These are phyloP conservation scores for Alcis repandata DNA, from an alignment of 2,888 invertebrate genomes.

Conservation along the genomic window DNA sequence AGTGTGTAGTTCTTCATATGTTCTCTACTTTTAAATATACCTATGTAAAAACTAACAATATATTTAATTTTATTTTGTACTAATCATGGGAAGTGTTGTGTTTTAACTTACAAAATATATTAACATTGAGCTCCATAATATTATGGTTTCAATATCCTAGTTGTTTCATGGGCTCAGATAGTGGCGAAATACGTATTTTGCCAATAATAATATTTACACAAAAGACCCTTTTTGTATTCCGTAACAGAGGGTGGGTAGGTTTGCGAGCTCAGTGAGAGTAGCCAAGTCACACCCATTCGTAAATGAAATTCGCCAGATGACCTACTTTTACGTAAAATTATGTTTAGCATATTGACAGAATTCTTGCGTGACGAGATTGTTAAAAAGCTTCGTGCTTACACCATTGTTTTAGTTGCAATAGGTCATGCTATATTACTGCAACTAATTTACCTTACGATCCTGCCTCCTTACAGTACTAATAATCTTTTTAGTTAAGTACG, in stretches of 20 bases:
- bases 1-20: slow-evolving; percentile 87
- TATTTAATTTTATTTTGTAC: slow-evolving; percentile 87
- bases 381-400: slow-evolving; percentile 12
- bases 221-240: slow-evolving; percentile 17
- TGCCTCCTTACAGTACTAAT: background rate
- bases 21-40: slow-evolving; percentile 86
- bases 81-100: slow-evolving; percentile 87
- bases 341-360: slow-evolving; percentile 30
- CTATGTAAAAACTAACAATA: slow-evolving; percentile 87
- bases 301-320: slow-evolving; percentile 32
- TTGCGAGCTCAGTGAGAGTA: slow-evolving; percentile 28
- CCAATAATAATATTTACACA: slow-evolving; percentile 1
- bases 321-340: slow-evolving; percentile 31
- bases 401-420: slow-evolving; percentile 18
- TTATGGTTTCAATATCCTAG: slow-evolving; percentile 79
- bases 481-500: background rate
- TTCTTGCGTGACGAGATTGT: slow-evolving; percentile 27
- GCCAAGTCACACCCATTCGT: slow-evolving; percentile 27
- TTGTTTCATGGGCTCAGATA: slow-evolving; percentile 26
- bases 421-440: slow-evolving; percentile 13
- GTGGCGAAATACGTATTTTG: background rate
- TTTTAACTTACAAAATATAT: slow-evolving; percentile 87
- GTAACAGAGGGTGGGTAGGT: slow-evolving; percentile 9
- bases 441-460: background rate
- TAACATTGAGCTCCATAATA: slow-evolving; percentile 86